Conservation (phyloP, 1,140 invertebrate species). For the Schlechtendalia chinensis region DNA sequence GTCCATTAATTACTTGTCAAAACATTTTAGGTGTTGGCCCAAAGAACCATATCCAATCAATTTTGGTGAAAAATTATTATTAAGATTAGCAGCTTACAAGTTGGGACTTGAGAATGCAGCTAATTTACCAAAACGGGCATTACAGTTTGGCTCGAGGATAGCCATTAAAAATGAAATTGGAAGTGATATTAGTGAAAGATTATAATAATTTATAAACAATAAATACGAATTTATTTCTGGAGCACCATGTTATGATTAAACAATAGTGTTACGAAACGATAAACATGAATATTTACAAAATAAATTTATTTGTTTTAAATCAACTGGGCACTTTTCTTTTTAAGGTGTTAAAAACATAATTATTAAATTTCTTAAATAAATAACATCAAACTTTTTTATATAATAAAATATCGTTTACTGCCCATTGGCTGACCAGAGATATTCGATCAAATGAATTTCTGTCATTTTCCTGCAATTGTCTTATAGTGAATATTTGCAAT, state of each 20-base stretch:
- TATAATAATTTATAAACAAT: conserved; percentile 51
- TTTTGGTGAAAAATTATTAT: conserved; percentile 88
- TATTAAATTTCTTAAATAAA: not conserved
- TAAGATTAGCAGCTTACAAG: conserved; percentile 74
- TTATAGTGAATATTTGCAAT: conserved; percentile 28
- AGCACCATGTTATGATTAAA: not conserved
- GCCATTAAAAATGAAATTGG: conserved; percentile 91
- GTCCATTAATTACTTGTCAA: not conserved
- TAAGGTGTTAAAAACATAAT: not conserved
- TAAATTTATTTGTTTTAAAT: not conserved
- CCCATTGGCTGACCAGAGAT: conserved; percentile 38
- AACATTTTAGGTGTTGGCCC: conserved; percentile 42
- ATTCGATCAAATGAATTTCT: conserved; percentile 10
- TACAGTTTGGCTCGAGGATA: conserved; percentile 97
- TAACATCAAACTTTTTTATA: not conserved
- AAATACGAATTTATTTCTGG: conserved; percentile 1
- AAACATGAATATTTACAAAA: not conserved
- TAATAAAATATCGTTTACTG: conserved; percentile 29
- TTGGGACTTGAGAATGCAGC: conserved; percentile 70
- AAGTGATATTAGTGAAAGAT: conserved; percentile 66
- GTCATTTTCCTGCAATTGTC: not conserved
- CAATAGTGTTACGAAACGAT: not conserved
- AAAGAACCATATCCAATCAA: conserved; percentile 60
- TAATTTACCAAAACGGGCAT: conserved; percentile 80
- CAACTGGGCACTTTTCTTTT: not conserved